Percentiles rank a stretch among this genome's conserved stretches.
Evolutionary conservation across 2,888 invertebrate species (phyloP).

Genomic region (Himalopsyche kuldschensis): DNA sequence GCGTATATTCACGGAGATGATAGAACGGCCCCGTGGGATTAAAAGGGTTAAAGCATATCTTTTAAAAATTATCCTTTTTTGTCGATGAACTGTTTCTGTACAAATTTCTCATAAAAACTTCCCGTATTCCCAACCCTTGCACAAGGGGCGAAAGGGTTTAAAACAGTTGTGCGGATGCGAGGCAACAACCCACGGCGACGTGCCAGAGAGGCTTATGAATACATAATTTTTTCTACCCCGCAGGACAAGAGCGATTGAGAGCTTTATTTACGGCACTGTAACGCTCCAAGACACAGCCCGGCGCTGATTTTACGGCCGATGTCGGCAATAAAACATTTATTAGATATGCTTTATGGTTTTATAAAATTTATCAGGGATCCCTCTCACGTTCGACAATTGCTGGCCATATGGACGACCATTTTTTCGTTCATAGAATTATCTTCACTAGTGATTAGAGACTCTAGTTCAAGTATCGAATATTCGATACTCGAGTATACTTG

Average conservation of each 20-base stretch:
- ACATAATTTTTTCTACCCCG: slow-evolving; percentile 26
- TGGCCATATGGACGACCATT: neutral
- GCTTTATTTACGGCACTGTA: neutral
- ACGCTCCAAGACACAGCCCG: neutral
- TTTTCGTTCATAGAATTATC: neutral
- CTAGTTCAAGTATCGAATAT: no score
- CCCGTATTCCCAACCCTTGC: neutral
- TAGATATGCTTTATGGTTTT: slow-evolving; percentile 17
- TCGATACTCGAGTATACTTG: no score
- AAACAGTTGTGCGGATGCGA: slow-evolving; percentile 6
- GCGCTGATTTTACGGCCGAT: slow-evolving; percentile 2
- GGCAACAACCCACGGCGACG: slow-evolving; percentile 8
- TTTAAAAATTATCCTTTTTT: neutral
- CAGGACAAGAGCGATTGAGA: slow-evolving; percentile 12
- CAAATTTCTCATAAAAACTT: neutral
- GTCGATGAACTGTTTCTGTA: neutral
- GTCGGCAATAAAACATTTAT: slow-evolving; percentile 26
- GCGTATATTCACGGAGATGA: no score
- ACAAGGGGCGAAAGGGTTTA: neutral
- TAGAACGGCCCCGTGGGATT: no score
- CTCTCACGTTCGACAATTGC: slow-evolving; percentile 14
- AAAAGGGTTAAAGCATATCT: no score
- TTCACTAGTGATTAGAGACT: no score
- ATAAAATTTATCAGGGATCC: slow-evolving; percentile 20
- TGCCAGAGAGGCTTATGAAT: slow-evolving; percentile 29